Base-by-base conservation (phyloP, 1,140 invertebrate species). In the Antheraea mylitta region DNA sequence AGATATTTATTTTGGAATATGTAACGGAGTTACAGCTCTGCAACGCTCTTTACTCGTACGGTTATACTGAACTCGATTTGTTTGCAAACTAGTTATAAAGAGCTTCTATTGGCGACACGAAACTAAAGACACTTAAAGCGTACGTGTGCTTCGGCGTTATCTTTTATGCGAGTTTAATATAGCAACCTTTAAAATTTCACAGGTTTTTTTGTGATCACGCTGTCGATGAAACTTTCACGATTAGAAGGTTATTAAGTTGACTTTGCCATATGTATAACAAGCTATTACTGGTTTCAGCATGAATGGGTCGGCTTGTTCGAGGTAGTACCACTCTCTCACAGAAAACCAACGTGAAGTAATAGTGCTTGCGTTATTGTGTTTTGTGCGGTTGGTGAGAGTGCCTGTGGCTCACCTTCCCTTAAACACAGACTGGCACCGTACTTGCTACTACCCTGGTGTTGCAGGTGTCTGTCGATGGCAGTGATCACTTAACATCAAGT, bases 71-170 rank as follows among this genome's bases (percentile, higher is more conserved):
- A 37, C 61, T 22, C 61, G 61, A 66, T 65, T 69, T 48, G 77
- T 67, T 73, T 78, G 67, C 76, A 72, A 78, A 78, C 69, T 76
- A 72, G 70, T 72, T 78, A 78, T 78, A 76, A 78, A 78, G 64
- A 53, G 75, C 66, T 68, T 70, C 70, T 74, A 72, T 75, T 75
- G 58, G 71, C 45, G 45, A 13, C 45, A 58, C 58, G 53, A 22
- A 64, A 64, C 59, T 61, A 66, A 73, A 73, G 59, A 73, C 68
- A 64, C 69, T 73, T 69, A 64, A 6, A 67, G 45, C 62, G 65
- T 68, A 71, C 74, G 74, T 76, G 71, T 71, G 69, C 58, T 61
- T 36, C 37, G 59, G 64, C 69, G 68, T 74, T 74, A 74, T 74
- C 45, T 53, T 53, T 53, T 53, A 53, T 16, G 45, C 45, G 11